phyloP scores from a whole-genome alignment of 2,113 vertebrate genomes.

The Geococcyx californianus region DNA sequence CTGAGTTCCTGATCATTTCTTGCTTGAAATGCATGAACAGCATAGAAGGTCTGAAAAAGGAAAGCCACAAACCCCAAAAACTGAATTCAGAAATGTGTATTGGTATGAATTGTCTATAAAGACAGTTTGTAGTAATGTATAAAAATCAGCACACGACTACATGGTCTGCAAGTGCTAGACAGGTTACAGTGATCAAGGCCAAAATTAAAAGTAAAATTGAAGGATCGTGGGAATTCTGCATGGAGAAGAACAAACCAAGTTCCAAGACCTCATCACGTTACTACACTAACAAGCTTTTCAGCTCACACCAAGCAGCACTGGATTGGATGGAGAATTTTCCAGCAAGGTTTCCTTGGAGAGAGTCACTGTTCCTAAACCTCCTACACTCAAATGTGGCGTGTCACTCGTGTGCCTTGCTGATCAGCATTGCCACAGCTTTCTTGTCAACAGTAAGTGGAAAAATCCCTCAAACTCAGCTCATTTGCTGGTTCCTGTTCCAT shows the following conservation, averaged over 20 bases:
- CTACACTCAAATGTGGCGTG: background rate
- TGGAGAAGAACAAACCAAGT: background rate
- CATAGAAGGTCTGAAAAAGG: constrained; percentile 86
- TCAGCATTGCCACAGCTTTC: background rate
- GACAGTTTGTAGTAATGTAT: background rate
- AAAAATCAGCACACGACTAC: fast-evolving
- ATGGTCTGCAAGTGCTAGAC: background rate
- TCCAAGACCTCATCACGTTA: background rate
- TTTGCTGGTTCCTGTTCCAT: background rate
- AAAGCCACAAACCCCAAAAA: background rate
- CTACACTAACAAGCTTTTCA: background rate
- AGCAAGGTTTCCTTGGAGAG: background rate
- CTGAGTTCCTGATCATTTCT: constrained; percentile 92
- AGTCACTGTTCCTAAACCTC: background rate
- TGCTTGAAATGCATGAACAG: constrained; percentile 93
- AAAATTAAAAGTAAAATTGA: background rate
- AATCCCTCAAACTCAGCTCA: background rate
- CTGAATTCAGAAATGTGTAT: background rate
- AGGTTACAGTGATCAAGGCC: background rate
- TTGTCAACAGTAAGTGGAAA: background rate
- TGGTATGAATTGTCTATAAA: background rate
- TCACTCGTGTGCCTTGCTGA: background rate
- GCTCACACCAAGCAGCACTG: background rate
- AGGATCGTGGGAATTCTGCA: background rate
- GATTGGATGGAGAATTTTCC: background rate